Evolutionary conservation across 2,797 vertebrate species (phyloP), one percentile per base, ranked within the genome.

Genomic region (Pipistrellus pipistrellus): DNA sequence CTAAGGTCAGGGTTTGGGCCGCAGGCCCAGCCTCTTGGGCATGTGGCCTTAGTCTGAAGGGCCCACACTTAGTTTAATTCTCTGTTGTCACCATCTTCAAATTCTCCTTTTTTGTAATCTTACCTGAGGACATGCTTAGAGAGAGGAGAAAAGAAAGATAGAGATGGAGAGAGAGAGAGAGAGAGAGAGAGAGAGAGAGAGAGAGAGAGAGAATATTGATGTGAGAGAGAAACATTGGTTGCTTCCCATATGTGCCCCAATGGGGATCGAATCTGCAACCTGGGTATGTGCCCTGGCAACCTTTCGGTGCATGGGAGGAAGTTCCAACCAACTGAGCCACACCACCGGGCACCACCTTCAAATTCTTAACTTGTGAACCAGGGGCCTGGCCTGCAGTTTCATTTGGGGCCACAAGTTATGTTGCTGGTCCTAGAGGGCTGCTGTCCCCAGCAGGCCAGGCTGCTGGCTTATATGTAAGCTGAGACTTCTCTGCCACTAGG

Each of bases 231-330:
- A 13, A 62, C n/a, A 32, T 68, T 68, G 64, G 13, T 32, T 68
- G n/a, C 17, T 32, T 68, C 15, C n/a, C n/a, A 18, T 32, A 20
- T 20, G 17, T 20, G 64, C 8, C 64, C 64, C 59, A 59, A 59
- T 27, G 11, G 25, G 57, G 57, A 59, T 59, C 4, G 5, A 64
- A 64, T 13, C 59, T n/a, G 14, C 27, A n/a, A 64, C 27, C 14
- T n/a, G 30, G 27, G 14, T 64, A 15, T 64, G 59, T 62, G 25
- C 4, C 27, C 59, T 1, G 59, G 25, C 14, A 15, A 64, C 59
- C 59, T n/a, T n/a, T 64, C 6, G 2, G 59, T n/a, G 14, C 30
- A 17, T 0, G 14, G 62, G 6, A 15, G 1, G 30, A 30, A n/a
- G 30, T 12, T 64, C 30, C 14, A n/a, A 64, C 30, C 2, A 30